Evolutionary conservation across 2,113 vertebrate genomes (phyloP), one percentile per base, ranked within the genome.

Genomic region (Lucifuga dentata): DNA sequence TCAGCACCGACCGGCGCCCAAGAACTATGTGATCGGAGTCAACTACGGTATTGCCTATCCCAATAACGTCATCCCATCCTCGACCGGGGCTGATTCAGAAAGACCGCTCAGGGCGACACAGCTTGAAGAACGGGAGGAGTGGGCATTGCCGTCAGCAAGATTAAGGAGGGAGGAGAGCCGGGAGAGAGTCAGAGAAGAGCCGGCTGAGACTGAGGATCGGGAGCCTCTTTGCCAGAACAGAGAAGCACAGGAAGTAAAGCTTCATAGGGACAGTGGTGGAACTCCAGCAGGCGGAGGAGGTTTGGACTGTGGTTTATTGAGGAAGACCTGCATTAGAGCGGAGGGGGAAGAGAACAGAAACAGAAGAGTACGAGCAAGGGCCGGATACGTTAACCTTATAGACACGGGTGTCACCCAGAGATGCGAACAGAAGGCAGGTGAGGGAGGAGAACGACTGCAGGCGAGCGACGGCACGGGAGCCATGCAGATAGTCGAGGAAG

Each of bases 401-500:
- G 94, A 95, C 77, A 85, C 71, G 21, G 71, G 92, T 66, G 68
- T 90, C 68, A 68, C 88, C 60, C 94, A 93, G 93, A 89, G 90
- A 98, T 97, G 96, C 75, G 95, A 95, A 73, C 82, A 95, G 91
- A 96, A 95, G 88, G 40, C 49, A 21, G 90, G 94, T 89, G 94
- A 96, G 90, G 93, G 93, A 50, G 90, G 94, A 87, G 94, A 95
- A 85, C 84, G 94, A 85, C 94, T 88, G 67, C 68, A 1, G 85
- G 81, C 74, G 13, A 84, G 71, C 19, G 92, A 78, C 69, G 89
- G 92, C 23, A 84, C 80, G 43, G 55, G 91, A 93, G 75, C 92
- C 70, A 98, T 98, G 97, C 97, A 98, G 94, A 98, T 99, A 82
- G 95, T 98, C 0, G 96, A 98, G 79, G 96, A 98, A 39, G 92